These are phyloP conservation scores for Hippasteria phrygiana DNA, from an alignment of 53 echinoderm and acorn worm genomes.

Conservation along the genomic window DNA sequence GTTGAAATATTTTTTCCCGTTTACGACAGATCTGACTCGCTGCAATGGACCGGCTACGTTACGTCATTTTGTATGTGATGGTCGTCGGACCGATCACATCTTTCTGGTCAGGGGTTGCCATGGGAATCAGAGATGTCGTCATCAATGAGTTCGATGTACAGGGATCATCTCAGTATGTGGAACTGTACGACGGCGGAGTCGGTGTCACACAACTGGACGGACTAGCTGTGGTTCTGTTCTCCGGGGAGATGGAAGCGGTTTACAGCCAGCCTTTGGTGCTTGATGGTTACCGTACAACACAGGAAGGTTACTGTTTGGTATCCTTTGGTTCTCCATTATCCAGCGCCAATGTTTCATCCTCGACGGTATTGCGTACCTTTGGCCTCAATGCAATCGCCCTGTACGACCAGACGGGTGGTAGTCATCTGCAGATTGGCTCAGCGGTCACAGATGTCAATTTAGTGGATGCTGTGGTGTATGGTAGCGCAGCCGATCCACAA, in stretches of 20 bases:
- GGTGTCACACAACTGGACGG: neutral
- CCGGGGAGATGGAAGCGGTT: neutral
- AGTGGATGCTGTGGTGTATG: conserved; percentile 63
- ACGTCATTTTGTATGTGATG: neutral
- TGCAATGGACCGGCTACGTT: neutral
- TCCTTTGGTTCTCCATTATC: neutral
- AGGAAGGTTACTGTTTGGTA: neutral
- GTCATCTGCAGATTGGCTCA: neutral
- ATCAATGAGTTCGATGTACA: conserved; percentile 1
- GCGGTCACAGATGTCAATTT: conserved; percentile 20
- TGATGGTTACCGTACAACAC: neutral
- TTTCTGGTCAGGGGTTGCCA: neutral
- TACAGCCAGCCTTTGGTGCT: neutral
- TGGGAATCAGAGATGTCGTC: neutral
- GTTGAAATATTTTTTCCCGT: neutral
- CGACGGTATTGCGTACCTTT: neutral
- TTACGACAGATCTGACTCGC: neutral
- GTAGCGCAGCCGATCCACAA: neutral
- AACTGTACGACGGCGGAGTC: conserved; percentile 14
- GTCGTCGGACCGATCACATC: neutral
- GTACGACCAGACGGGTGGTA: neutral
- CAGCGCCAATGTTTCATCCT: neutral
- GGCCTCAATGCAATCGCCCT: conserved; percentile 53
- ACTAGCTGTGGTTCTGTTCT: neutral
- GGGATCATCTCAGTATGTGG: neutral